Percentiles rank a stretch among this genome's conserved stretches.
phyloP scores from a whole-genome alignment of 2,113 vertebrate species.

The Cyanoderma ruficeps region DNA sequence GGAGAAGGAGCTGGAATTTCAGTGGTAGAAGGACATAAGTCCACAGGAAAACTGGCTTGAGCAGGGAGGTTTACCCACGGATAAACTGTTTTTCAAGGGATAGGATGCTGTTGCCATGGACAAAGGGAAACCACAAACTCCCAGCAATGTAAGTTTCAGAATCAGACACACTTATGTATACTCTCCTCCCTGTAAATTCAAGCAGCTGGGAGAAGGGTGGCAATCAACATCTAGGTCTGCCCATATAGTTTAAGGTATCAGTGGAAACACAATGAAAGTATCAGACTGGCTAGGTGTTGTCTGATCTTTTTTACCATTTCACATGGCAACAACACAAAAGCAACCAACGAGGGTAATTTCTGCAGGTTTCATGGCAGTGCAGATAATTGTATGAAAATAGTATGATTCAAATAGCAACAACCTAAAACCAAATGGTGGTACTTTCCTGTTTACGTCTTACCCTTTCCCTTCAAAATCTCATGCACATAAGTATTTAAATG shows the following conservation, averaged over 20 bases:
- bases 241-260: neutral
- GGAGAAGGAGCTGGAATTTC: neutral
- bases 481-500: neutral
- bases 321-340: neutral
- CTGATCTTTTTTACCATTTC: neutral
- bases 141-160: neutral
- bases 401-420: neutral
- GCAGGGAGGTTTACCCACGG: fast-evolving
- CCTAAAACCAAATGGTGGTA: neutral
- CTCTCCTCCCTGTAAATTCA: neutral
- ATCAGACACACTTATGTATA: neutral
- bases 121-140: neutral
- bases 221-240: neutral
- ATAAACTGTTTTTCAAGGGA: neutral
- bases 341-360: neutral
- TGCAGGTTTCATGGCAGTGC: neutral
- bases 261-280: neutral
- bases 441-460: neutral
- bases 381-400: neutral
- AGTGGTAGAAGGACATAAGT: neutral
- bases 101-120: neutral
- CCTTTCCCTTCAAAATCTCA: neutral
- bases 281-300: neutral
- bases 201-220: neutral
- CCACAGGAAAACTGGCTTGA: neutral